A percentile compares a stretch with the other conserved stretches of the same genome.
Conservation (phyloP, 2,888 invertebrate species). For the Eilema caniola region DNA sequence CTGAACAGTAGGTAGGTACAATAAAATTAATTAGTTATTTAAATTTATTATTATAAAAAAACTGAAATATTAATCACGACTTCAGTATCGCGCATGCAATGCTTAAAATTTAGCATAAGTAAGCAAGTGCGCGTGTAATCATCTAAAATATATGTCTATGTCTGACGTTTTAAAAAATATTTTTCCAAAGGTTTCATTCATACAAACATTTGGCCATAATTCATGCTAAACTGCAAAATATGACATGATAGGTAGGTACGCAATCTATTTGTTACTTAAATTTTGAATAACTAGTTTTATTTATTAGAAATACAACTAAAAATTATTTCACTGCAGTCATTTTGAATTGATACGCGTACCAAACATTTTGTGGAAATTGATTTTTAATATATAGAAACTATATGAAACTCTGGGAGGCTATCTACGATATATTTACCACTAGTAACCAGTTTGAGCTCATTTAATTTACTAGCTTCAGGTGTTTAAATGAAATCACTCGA, state of each 20-base stretch:
- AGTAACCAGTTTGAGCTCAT: not conserved
- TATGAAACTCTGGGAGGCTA: not conserved
- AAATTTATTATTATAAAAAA: not conserved
- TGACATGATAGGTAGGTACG: too few species aligned
- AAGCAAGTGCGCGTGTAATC: not conserved
- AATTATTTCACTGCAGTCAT: not conserved
- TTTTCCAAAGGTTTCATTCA: not conserved
- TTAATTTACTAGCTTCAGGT: not conserved
- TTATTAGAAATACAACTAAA: not conserved
- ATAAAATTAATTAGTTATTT: not conserved
- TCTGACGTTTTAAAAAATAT: not conserved
- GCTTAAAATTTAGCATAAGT: not conserved
- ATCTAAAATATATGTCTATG: not conserved
- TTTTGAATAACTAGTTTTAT: too few species aligned
- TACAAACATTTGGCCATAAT: not conserved
- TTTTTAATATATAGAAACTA: not conserved
- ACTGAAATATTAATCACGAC: not conserved
- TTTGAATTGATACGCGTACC: not conserved
- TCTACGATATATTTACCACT: not conserved
- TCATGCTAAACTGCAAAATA: too few species aligned
- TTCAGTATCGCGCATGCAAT: not conserved
- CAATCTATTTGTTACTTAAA: too few species aligned
- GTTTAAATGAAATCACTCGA: not conserved
- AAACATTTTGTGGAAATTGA: not conserved
- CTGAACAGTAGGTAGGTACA: not conserved